These are phyloP conservation scores for Lophius americanus DNA, from an alignment of 2,797 vertebrate genomes.

Conservation along the genomic window DNA sequence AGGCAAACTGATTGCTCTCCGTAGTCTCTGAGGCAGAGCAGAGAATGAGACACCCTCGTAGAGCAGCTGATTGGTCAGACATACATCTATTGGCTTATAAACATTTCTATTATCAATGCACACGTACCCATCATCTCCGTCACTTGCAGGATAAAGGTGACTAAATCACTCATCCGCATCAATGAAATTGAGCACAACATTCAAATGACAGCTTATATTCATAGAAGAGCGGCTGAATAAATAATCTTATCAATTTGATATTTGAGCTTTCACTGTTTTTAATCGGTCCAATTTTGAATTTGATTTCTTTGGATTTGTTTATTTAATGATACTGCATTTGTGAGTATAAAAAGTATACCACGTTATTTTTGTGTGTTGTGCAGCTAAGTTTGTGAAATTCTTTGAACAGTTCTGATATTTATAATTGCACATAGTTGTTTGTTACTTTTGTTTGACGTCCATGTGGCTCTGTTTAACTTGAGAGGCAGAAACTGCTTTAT, in stretches of 20 bases:
- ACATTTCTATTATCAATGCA: slow-evolving; percentile 22
- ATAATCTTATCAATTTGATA: slow-evolving; percentile 32
- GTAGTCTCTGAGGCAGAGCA: slow-evolving; percentile 7
- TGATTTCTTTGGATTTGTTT: slow-evolving; percentile 39
- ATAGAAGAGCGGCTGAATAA: too few species aligned
- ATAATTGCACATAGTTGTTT: slow-evolving; percentile 65
- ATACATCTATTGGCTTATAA: slow-evolving; percentile 1
- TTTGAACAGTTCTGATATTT: slow-evolving; percentile 73
- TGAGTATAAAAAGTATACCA: slow-evolving; percentile 35
- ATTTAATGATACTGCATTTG: slow-evolving; percentile 61
- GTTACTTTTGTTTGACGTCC: slow-evolving; percentile 40
- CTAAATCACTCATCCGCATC: slow-evolving; percentile 3
- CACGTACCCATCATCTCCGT: neutral
- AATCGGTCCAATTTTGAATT: slow-evolving; percentile 54
- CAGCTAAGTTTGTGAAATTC: slow-evolving; percentile 60
- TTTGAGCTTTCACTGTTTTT: slow-evolving; percentile 46
- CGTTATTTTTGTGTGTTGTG: slow-evolving; percentile 63
- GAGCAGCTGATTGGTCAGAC: slow-evolving; percentile 13
- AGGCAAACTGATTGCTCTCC: slow-evolving; percentile 5
- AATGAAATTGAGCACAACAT: slow-evolving; percentile 33
- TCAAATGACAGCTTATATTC: too few species aligned
- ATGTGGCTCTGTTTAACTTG: slow-evolving; percentile 41
- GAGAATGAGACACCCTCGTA: slow-evolving; percentile 16
- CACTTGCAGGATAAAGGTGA: slow-evolving; percentile 10
- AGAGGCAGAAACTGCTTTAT: slow-evolving; percentile 42